phyloP scores from a whole-genome alignment of 2,888 invertebrate species.

The Torymus tubicola region DNA sequence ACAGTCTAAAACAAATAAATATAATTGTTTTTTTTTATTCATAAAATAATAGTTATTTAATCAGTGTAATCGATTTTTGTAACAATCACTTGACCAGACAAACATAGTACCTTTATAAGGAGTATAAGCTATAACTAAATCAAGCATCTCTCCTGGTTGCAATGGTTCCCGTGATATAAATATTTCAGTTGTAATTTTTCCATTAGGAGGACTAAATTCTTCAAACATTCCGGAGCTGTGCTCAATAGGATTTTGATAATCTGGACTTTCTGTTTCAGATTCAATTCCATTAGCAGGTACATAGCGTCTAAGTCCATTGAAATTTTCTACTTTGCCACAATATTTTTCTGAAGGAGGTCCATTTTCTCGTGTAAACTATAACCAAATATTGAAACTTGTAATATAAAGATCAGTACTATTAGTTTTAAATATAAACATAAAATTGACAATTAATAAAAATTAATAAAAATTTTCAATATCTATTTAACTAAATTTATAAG shows the following conservation, averaged over 20 bases:
- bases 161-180: slow-evolving; percentile 72
- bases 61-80: not conserved
- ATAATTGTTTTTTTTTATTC: not conserved
- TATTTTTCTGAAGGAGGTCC: slow-evolving; percentile 66
- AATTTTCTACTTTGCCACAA: slow-evolving; percentile 71
- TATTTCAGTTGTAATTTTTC: slow-evolving; percentile 75
- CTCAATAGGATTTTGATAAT: not conserved
- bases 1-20: slow-evolving; percentile 33
- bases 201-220: slow-evolving; percentile 61
- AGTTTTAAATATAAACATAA: too few species aligned
- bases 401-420: too few species aligned
- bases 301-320: slow-evolving; percentile 16
- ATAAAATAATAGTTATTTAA: not conserved
- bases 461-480: too few species aligned
- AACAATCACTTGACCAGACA: not conserved
- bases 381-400: slow-evolving; percentile 34
- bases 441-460: too few species aligned
- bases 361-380: slow-evolving; percentile 72
- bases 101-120: slow-evolving; percentile 73
- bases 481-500: too few species aligned
- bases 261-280: slow-evolving; percentile 60
- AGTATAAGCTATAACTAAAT: slow-evolving; percentile 77
- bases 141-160: slow-evolving; percentile 67
- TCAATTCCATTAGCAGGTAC: slow-evolving; percentile 26
- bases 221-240: slow-evolving; percentile 21